phyloP scores from a whole-genome alignment of 2,888 invertebrate species.

The Apantesis nais region DNA sequence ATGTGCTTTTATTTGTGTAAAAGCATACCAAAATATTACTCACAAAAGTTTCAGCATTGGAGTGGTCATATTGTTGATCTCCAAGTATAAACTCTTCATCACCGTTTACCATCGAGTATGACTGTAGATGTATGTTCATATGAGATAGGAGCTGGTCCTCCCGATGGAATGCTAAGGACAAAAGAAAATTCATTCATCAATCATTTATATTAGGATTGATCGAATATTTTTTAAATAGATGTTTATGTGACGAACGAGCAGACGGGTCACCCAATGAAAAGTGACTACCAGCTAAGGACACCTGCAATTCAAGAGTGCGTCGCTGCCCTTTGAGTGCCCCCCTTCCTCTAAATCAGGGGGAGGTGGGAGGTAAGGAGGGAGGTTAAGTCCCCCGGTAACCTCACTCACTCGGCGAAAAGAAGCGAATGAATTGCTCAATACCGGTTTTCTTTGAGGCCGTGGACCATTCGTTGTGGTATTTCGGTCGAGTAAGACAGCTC shows the following conservation, averaged over 20 bases:
- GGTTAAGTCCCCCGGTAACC: background rate
- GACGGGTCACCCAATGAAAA: background rate
- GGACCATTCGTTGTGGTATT: background rate
- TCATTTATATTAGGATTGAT: background rate
- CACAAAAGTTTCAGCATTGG: slow-evolving; percentile 50
- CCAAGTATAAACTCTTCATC: slow-evolving; percentile 51
- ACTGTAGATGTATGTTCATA: slow-evolving; percentile 65
- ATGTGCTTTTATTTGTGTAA: too few relatives aligned
- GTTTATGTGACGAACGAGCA: too few relatives aligned
- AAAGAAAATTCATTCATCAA: slow-evolving; percentile 6
- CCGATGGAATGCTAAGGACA: slow-evolving; percentile 62
- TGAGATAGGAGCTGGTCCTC: slow-evolving; percentile 67
- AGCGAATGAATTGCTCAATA: background rate
- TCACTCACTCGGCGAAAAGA: background rate
- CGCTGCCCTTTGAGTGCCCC: background rate
- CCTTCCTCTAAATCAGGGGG: background rate
- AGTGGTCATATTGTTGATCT: slow-evolving; percentile 45
- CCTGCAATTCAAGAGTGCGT: background rate
- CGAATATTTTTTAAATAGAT: background rate
- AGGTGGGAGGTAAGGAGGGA: background rate
- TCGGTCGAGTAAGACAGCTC: background rate
- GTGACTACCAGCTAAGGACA: background rate
- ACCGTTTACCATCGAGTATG: slow-evolving; percentile 36
- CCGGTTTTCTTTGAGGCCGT: background rate
- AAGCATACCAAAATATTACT: slow-evolving; percentile 30